A percentile compares a stretch with the other conserved stretches of the same genome.
Conservation (phyloP, 2,888 invertebrate species). For the Apodemia duryi region DNA sequence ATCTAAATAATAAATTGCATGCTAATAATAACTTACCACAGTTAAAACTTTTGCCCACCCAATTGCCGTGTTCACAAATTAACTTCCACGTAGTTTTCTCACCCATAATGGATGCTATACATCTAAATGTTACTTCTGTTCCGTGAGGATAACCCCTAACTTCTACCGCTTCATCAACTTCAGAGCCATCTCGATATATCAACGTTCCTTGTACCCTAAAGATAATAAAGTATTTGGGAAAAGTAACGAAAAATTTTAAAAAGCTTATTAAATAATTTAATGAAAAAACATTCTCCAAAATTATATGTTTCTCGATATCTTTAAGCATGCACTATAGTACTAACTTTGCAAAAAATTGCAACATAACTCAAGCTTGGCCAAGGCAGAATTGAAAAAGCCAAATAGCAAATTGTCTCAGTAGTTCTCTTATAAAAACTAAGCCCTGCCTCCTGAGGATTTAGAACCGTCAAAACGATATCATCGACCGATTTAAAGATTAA, state of each 20-base stretch:
- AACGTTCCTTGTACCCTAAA: conserved; percentile 87
- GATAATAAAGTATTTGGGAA: conserved; percentile 27
- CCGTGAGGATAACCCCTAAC: conserved; percentile 87
- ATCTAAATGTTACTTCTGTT: conserved; percentile 90
- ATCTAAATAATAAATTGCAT: no score
- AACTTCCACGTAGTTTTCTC: conserved; percentile 92
- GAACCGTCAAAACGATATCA: conserved; percentile 37
- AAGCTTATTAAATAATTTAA: conserved; percentile 20
- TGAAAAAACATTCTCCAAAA: conserved; percentile 28
- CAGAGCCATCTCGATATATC: conserved; percentile 85
- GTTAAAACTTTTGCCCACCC: conserved; percentile 89
- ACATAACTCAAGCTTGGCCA: conserved; percentile 69
- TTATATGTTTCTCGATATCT: conserved; percentile 23
- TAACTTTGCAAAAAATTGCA: conserved; percentile 48
- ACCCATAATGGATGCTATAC: conserved; percentile 89
- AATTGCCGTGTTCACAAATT: conserved; percentile 89
- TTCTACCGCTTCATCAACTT: conserved; percentile 81
- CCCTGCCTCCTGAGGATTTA: conserved; percentile 73
- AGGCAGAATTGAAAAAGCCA: conserved; percentile 66
- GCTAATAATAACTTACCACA: conserved; percentile 80
- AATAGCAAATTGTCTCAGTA: conserved; percentile 57
- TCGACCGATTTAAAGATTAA: conserved; percentile 33
- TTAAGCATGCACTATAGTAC: conserved; percentile 60
- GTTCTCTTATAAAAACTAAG: conserved; percentile 57
- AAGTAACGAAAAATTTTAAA: conserved; percentile 18